phyloP scores from a whole-genome alignment of 2,113 vertebrate species.

The Formicarius rufipectus region DNA sequence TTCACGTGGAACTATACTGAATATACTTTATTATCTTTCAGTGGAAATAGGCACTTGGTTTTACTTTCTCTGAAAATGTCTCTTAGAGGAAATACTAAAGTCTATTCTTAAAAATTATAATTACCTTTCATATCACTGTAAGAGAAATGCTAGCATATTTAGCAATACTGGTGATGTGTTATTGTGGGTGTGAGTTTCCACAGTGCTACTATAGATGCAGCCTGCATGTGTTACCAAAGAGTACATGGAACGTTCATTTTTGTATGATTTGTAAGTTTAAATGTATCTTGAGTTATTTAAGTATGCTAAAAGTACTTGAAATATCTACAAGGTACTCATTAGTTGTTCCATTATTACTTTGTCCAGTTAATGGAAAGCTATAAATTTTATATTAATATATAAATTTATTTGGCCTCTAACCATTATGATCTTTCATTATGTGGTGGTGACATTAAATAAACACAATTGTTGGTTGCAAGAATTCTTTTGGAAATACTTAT shows the following conservation, averaged over 20 bases:
- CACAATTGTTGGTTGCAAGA: background rate
- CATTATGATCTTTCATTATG: background rate
- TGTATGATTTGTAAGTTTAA: background rate
- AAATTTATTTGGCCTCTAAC: conserved; percentile 11
- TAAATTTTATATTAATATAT: conserved; percentile 36
- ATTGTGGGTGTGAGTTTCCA: background rate
- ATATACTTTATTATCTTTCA: background rate
- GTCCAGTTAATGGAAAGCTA: background rate
- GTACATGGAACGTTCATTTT: background rate
- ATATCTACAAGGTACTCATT: background rate
- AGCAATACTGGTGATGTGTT: background rate
- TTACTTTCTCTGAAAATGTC: background rate
- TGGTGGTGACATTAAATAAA: conserved; percentile 22
- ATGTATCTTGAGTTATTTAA: background rate
- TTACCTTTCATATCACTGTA: background rate
- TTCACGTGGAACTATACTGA: background rate
- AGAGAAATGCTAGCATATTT: background rate
- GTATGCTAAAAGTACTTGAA: background rate
- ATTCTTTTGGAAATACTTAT: conserved; percentile 2
- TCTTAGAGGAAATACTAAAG: background rate
- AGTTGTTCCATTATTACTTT: conserved; percentile 20
- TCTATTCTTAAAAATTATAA: background rate
- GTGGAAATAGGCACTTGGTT: background rate
- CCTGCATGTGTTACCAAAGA: background rate
- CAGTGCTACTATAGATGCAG: background rate